Percentiles rank a stretch among this genome's conserved stretches.
These are phyloP conservation scores for Microplitis deprimator DNA, from an alignment of 2,888 invertebrate species.

Conservation along the genomic window DNA sequence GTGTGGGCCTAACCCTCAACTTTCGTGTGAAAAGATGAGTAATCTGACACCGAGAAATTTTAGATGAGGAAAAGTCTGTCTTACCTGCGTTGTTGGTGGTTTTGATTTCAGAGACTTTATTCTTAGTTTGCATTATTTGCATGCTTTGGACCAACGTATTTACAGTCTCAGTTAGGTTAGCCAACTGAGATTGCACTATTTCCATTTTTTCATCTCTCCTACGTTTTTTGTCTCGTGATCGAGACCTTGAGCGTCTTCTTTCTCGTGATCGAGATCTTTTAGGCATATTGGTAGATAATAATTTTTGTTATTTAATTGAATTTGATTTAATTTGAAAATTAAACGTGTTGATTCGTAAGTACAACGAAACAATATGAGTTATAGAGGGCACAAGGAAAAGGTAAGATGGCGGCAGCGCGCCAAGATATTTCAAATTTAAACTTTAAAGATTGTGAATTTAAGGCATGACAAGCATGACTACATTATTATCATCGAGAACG, in stretches of 20 bases:
- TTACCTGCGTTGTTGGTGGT: not conserved
- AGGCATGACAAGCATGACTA: too few species aligned
- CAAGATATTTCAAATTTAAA: too few species aligned
- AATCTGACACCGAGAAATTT: not conserved
- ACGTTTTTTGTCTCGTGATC: slow-evolving; percentile 31
- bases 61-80: not conserved
- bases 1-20: slow-evolving; percentile 34
- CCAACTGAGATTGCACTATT: slow-evolving; percentile 27
- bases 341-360: slow-evolving; percentile 24
- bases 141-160: slow-evolving; percentile 10
- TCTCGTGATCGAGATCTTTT: not conserved
- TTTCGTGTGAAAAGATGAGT: slow-evolving; percentile 42
- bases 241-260: slow-evolving; percentile 31
- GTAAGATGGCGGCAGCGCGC: too few species aligned
- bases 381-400: too few species aligned
- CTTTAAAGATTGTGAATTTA: too few species aligned
- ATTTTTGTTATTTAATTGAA: too few species aligned
- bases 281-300: too few species aligned
- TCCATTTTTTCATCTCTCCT: slow-evolving; percentile 19
- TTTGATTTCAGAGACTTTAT: not conserved
- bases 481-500: too few species aligned
- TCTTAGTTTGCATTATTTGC: not conserved
- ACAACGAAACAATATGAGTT: slow-evolving; percentile 31
- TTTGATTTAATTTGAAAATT: not conserved
- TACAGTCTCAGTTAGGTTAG: slow-evolving; percentile 41